Evolutionary conservation across 2,797 vertebrate species (phyloP), one percentile per base, ranked within the genome.

Genomic region (Remorina albescens): DNA sequence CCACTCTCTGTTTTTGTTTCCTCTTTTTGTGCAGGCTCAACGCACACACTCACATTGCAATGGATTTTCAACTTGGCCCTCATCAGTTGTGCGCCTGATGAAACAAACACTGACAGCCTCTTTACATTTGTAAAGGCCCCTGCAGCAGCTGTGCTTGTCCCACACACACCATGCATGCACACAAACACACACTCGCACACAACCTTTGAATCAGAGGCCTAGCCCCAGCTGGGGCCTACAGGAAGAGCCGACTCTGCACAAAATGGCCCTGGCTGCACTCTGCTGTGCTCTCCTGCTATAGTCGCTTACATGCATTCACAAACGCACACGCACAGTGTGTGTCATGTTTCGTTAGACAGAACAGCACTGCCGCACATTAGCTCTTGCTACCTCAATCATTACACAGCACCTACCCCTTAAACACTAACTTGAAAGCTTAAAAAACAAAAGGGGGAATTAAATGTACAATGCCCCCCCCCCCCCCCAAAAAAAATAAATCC

Each of bases 61-160:
- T 95, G 95, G 96, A 97, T 97, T 97, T 97, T 95, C 96, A 95
- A 95, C 96, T 96, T 96, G 95, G 96, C 95, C 96, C 95, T 97
- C 97, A 98, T 98, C 96, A 95, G 95, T 96, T 97, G 96, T 96
- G 95, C 89, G 95, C 93, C 95, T 96, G 97, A 98, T 98, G 97
- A 98, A 98, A 98, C 96, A 96, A 97, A 98, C 96, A 96, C 95
- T 98, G 97, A 98, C 97, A 98, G 97, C 96, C 97, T 98, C 96
- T 99, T 99, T 99, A 96, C 98, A 99, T 99, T 98, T 99, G 96
- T 97, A 99, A 99, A 98, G 97, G 95, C 95, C 96, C 95, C 95
- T 95, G 94, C 90, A 97, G 97, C 98, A 99, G 97, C 98, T 99
- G 98, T 96, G 96, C 96, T 95, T 95, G 96, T 98, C 96, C 95